These are phyloP conservation scores for Calonectris borealis DNA, from an alignment of 2,113 vertebrate species.

Conservation along the genomic window DNA sequence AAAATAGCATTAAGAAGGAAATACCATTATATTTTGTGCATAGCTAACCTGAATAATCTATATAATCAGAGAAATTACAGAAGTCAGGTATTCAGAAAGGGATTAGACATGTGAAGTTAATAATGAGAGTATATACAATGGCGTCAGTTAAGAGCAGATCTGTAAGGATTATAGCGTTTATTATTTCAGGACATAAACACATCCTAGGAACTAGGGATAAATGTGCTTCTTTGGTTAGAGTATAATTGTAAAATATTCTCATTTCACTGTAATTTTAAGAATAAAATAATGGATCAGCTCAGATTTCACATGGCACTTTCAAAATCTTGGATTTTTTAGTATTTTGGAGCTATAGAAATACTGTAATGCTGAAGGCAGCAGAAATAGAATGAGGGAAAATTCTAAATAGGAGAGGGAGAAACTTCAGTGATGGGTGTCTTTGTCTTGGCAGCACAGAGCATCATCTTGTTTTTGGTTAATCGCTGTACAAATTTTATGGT, in stretches of 20 bases:
- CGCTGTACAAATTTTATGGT: constrained; percentile 45
- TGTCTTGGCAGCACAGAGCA: constrained; percentile 34
- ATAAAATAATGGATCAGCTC: background rate
- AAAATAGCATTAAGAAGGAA: background rate
- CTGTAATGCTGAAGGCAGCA: background rate
- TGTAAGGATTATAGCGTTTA: background rate
- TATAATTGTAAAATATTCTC: background rate
- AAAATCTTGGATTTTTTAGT: background rate
- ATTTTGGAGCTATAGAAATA: background rate
- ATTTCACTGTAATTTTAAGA: background rate
- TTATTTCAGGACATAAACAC: background rate
- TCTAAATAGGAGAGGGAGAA: background rate
- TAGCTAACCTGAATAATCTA: background rate
- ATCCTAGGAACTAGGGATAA: background rate
- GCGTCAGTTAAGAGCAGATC: background rate
- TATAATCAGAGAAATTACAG: background rate
- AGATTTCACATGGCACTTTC: background rate
- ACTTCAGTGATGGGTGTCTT: constrained; percentile 26
- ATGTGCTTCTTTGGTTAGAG: background rate
- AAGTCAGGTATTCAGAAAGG: background rate
- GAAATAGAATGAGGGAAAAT: background rate
- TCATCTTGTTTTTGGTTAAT: constrained; percentile 55
- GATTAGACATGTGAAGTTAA: background rate
- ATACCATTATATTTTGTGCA: background rate
- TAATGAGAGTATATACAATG: background rate